Percentiles rank a stretch among this genome's conserved stretches.
Evolutionary conservation across 2,888 invertebrate genomes (phyloP).

Genomic region (Willowsia nigromaculata): DNA sequence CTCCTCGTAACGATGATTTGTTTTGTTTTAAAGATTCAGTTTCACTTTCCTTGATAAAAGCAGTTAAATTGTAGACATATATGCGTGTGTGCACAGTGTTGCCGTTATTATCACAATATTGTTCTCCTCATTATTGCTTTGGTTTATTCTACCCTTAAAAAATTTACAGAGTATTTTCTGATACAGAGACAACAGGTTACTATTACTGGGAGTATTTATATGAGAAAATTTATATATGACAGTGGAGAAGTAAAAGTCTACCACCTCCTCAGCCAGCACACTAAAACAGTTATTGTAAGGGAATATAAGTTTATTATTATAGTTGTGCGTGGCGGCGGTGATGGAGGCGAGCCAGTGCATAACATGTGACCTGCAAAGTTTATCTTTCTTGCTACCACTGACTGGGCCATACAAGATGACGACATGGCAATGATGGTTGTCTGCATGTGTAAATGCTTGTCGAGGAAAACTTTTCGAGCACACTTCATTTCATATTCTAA

Average conservation of each 20-base stretch:
- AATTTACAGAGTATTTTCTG: too few species aligned
- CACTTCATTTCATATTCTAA: conserved; percentile 65
- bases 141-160: background rate
- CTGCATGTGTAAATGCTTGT: background rate
- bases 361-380: conserved; percentile 21
- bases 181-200: too few species aligned
- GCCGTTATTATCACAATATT: background rate
- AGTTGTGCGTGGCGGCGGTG: background rate
- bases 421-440: background rate
- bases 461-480: background rate
- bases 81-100: background rate
- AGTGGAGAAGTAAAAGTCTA: background rate
- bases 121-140: background rate
- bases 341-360: background rate
- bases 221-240: background rate
- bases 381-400: background rate
- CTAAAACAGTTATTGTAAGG: conserved; percentile 5
- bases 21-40: background rate
- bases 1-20: background rate
- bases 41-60: background rate
- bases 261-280: background rate
- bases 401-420: background rate
- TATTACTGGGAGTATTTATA: background rate
- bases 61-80: background rate
- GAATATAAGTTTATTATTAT: background rate